These are phyloP conservation scores for Megalopta genalis DNA, from an alignment of 1,140 invertebrate genomes.

Conservation along the genomic window DNA sequence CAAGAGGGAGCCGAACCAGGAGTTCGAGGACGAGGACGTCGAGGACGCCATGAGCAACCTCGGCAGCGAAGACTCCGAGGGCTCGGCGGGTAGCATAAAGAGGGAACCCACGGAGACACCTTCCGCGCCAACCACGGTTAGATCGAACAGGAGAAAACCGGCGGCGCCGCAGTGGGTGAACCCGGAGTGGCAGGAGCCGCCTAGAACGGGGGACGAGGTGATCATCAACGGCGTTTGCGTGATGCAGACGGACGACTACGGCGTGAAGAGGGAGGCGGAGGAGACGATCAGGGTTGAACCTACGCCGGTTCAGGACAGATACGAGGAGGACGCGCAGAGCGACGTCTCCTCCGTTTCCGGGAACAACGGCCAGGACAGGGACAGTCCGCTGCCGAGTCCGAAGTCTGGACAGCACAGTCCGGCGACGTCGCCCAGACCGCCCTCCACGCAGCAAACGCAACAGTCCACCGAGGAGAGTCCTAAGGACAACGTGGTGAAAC, in stretches of 20 bases:
- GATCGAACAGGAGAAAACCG: conserved; percentile 90
- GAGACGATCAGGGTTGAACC: conserved; percentile 87
- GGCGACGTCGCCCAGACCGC: conserved; percentile 70
- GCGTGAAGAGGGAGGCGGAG: conserved; percentile 82
- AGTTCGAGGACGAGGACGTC: conserved; percentile 87
- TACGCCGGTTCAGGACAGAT: conserved; percentile 83
- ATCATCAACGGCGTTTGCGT: conserved; percentile 96
- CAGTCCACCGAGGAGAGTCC: conserved; percentile 72
- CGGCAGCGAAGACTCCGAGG: conserved; percentile 87
- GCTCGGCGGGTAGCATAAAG: conserved; percentile 78
- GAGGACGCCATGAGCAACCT: conserved; percentile 88
- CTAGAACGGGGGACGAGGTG: conserved; percentile 85
- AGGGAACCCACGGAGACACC: conserved; percentile 82
- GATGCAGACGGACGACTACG: conserved; percentile 89
- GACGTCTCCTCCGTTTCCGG: conserved; percentile 80
- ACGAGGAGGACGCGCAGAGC: conserved; percentile 82
- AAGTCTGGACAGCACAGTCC: conserved; percentile 76
- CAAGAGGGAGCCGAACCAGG: conserved; percentile 87
- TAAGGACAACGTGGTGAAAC: conserved; percentile 74
- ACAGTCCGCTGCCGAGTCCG: conserved; percentile 74
- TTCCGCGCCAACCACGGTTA: conserved; percentile 78
- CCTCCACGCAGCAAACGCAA: conserved; percentile 68
- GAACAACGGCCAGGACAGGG: conserved; percentile 75
- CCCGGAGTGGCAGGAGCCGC: conserved; percentile 91
- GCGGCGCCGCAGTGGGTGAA: conserved; percentile 98